A percentile compares a stretch with the other conserved stretches of the same genome.
These are phyloP conservation scores for Marasmarcha lunaedactyla DNA, from an alignment of 2,888 invertebrate species.

Conservation along the genomic window DNA sequence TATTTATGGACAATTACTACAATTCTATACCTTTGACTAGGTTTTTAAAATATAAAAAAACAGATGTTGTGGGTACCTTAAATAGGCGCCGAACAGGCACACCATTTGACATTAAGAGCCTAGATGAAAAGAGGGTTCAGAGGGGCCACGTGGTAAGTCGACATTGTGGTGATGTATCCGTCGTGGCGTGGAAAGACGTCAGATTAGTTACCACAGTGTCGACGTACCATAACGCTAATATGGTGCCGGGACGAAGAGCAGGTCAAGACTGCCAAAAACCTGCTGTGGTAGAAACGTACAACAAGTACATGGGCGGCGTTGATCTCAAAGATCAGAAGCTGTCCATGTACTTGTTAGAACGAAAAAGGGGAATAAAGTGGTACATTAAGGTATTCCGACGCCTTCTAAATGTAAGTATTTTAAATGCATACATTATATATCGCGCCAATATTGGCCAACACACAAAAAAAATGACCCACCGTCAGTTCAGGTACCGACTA, in stretches of 20 bases:
- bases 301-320: slow-evolving; percentile 11
- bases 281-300: slow-evolving; percentile 6
- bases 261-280: slow-evolving; percentile 4
- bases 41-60: slow-evolving; percentile 10
- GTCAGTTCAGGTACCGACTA: slow-evolving; percentile 1
- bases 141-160: slow-evolving; percentile 3
- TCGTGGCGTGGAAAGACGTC: slow-evolving; percentile 7
- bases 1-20: slow-evolving; percentile 16
- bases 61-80: slow-evolving; percentile 15
- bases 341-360: slow-evolving; percentile 12
- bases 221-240: slow-evolving; percentile 8
- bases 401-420: slow-evolving; percentile 8
- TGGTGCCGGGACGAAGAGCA: slow-evolving; percentile 3
- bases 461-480: not conserved
- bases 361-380: slow-evolving; percentile 13
- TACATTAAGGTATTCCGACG: slow-evolving; percentile 13
- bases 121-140: slow-evolving; percentile 4
- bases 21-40: slow-evolving; percentile 8
- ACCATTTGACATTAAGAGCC: slow-evolving; percentile 6
- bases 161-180: slow-evolving; percentile 7
- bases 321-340: slow-evolving; percentile 13
- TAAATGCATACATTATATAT: not conserved
- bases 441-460: not conserved
- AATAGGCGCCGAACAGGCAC: slow-evolving; percentile 6
- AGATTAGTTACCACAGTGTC: slow-evolving; percentile 9